Evolutionary conservation across 2,797 vertebrate genomes (phyloP), one percentile per base, ranked within the genome.

Genomic region (Acipenser oxyrinchus): DNA sequence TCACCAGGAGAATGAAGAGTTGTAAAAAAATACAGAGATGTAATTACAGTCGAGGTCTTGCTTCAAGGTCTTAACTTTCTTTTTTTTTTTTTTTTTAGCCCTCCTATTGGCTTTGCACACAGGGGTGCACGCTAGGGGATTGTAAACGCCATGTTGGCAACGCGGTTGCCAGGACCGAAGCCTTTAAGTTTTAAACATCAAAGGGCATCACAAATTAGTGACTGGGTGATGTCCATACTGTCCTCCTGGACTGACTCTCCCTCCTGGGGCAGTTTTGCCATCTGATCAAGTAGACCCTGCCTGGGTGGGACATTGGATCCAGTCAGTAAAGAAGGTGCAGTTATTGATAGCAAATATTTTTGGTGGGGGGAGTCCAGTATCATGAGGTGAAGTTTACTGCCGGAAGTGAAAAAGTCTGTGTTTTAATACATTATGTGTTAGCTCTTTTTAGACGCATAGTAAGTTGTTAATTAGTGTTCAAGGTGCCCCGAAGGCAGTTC

Each of bases 211-310:
- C 64, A 49, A 66, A 63, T 70, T 66, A 68, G 72, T 64, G 66
- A 58, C 64, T 64, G 68, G 65, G 51, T 18, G 23, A 6, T 37
- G 12, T 71, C 71, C 59, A 62, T 66, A 65, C 9, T 52, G 67
- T 60, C 65, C 64, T 68, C 66, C 23, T 60, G 68, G 66, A 64
- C 69, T 37, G 37, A 73, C 73, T 61, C 72, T 37, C 37, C 37
- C 37, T 37, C 37, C 37, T 37, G 52, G 58, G 73, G 69, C 65
- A 67, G 63, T 67, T 62, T 13, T 10, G 60, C 72, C 73, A 71
- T 77, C 73, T 77, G 72, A 62, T 69, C 52, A 62, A 23, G 72
- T 52, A 18, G 52, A 59, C 50, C 8, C 37, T 49, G 62, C 50
- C 7, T 65, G 60, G 61, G 64, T 61, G 57, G 71, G 62, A 37